Base-by-base conservation (phyloP, 1,140 invertebrate genomes). In the Philopotamus ludificatus region DNA sequence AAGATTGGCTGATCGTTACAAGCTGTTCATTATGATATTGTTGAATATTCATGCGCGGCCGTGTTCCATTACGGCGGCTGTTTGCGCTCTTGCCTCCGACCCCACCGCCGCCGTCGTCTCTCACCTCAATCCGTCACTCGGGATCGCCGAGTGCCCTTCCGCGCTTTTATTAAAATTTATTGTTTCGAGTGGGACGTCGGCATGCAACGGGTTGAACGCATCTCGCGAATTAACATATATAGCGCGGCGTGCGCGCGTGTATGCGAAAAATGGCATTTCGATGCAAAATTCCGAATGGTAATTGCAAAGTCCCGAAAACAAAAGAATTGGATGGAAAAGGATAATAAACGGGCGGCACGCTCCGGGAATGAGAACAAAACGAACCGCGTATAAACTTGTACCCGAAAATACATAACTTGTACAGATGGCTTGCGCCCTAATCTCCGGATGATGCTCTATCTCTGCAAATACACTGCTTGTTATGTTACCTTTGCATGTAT, bases 201-300 rank as follows among this genome's bases (percentile, higher is more conserved):
- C n/a, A n/a, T n/a, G n/a, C n/a, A n/a, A n/a, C n/a, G n/a, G n/a
- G n/a, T n/a, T n/a, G n/a, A n/a, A n/a, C n/a, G n/a, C n/a, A n/a
- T n/a, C n/a, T n/a, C n/a, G n/a, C n/a, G n/a, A n/a, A n/a, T n/a
- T n/a, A n/a, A n/a, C n/a, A n/a, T n/a, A n/a, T n/a, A n/a, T n/a
- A n/a, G n/a, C n/a, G n/a, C n/a, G n/a, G n/a, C 18, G 51, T 20
- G 25, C 15, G 22, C 20, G 44, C 39, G 41, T 58, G 57, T 23
- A 41, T 58, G 65, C 51, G 47, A 59, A 65, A 69, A 53, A 65
- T 65, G 58, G 67, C 63, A 57, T 69, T 65, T 69, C 66, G 67
- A 65, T 69, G 63, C 63, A 65, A 65, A 69, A 69, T 69, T 69
- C 60, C 63, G 44, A 65, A 69, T 64, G 51, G 67, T 69, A 69